These are phyloP conservation scores for Aricia agestis DNA, from an alignment of 1,140 invertebrate genomes.

Conservation along the genomic window DNA sequence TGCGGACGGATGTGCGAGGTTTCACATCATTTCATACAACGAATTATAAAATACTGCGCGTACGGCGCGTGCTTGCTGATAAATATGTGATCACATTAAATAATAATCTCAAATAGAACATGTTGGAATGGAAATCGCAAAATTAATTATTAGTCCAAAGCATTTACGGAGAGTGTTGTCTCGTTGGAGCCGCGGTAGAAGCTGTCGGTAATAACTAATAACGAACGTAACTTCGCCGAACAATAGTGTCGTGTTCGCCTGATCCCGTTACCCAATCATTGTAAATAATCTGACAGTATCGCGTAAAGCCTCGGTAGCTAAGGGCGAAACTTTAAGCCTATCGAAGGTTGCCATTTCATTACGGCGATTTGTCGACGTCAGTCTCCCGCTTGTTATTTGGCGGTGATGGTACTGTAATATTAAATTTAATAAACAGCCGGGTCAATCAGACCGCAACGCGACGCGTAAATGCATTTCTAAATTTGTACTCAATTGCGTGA, in stretches of 20 bases:
- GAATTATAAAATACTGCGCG: too few species aligned
- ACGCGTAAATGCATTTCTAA: too few species aligned
- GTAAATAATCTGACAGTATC: conserved; percentile 54
- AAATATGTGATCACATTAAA: too few species aligned
- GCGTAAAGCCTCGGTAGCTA: conserved; percentile 33
- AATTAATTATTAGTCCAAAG: neutral
- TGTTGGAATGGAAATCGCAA: neutral
- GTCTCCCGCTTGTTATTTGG: neutral
- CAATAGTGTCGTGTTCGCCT: conserved; percentile 38
- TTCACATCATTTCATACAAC: too few species aligned
- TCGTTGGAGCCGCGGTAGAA: neutral
- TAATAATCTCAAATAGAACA: too few species aligned
- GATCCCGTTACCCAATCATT: conserved; percentile 48
- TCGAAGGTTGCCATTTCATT: neutral
- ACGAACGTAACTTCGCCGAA: conserved; percentile 23
- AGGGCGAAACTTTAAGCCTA: conserved; percentile 11
- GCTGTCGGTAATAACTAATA: neutral
- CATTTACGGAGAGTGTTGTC: neutral
- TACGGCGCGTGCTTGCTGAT: too few species aligned
- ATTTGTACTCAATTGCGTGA: too few species aligned
- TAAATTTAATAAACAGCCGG: too few species aligned
- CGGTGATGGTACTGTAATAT: too few species aligned
- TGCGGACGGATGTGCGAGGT: too few species aligned
- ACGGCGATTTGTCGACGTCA: neutral
- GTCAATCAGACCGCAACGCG: too few species aligned